Evolutionary conservation across 2,888 invertebrate genomes (phyloP).

Genomic region (Trichogramma evanescens): DNA sequence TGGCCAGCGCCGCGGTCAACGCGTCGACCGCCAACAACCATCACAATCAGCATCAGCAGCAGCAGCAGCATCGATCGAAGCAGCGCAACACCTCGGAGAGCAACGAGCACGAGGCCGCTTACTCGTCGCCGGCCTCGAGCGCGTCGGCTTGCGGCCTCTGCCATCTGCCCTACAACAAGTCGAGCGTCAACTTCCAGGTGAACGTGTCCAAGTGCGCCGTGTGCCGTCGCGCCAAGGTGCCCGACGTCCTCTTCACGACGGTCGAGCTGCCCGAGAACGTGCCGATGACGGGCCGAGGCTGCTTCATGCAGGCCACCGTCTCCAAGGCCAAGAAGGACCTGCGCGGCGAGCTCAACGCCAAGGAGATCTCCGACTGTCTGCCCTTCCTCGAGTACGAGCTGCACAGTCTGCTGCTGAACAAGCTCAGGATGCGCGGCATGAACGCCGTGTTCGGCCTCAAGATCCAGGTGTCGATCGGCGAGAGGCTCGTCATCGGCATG

Average conservation of each 20-base stretch:
- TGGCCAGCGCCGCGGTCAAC: background rate
- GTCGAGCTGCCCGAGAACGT: slow-evolving; percentile 76
- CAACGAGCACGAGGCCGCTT: slow-evolving; percentile 44
- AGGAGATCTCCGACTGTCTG: slow-evolving; percentile 89
- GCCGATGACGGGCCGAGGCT: slow-evolving; percentile 63
- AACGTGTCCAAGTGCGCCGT: slow-evolving; percentile 66
- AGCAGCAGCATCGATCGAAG: no score
- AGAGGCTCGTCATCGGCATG: slow-evolving; percentile 77
- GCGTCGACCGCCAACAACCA: background rate
- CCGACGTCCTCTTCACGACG: slow-evolving; percentile 84
- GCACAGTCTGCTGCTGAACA: slow-evolving; percentile 82
- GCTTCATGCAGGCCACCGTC: slow-evolving; percentile 67
- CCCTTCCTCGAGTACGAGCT: slow-evolving; percentile 95
- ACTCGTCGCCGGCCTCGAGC: slow-evolving; percentile 37
- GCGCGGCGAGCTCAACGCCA: slow-evolving; percentile 77
- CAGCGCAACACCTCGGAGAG: slow-evolving; percentile 32
- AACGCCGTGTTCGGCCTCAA: slow-evolving; percentile 87
- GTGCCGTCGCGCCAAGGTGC: slow-evolving; percentile 72
- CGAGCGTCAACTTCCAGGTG: slow-evolving; percentile 58
- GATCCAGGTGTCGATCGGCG: slow-evolving; percentile 67
- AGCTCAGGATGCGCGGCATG: slow-evolving; percentile 88
- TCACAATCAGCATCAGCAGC: slow-evolving; percentile 8
- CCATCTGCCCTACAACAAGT: slow-evolving; percentile 73
- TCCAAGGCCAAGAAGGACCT: slow-evolving; percentile 71
- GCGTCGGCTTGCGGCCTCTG: slow-evolving; percentile 53